Evolutionary conservation across 1,140 invertebrate genomes (phyloP).

Genomic region (Rhopalosiphum padi): DNA sequence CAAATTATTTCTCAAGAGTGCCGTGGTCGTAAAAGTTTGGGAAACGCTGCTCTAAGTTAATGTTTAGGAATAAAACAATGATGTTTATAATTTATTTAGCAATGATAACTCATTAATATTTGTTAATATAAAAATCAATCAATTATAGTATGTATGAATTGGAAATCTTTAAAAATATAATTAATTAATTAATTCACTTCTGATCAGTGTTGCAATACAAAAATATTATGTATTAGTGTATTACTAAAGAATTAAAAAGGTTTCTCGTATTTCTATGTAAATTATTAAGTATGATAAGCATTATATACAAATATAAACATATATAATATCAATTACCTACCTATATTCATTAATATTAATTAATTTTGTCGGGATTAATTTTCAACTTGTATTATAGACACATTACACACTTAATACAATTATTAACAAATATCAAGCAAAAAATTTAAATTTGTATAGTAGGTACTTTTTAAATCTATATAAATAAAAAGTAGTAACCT

Average conservation of each 20-base stretch:
- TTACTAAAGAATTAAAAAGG: neutral
- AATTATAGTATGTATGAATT: neutral
- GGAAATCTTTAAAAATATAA: neutral
- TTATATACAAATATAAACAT: neutral
- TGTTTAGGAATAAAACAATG: neutral
- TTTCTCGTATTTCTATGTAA: neutral
- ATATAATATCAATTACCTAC: neutral
- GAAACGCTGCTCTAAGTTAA: neutral
- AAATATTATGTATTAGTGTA: neutral
- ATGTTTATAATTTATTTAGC: neutral
- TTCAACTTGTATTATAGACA: neutral
- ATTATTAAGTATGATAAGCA: neutral
- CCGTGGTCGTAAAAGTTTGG: no score
- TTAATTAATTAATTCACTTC: neutral
- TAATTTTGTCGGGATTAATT: neutral
- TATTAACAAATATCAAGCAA: neutral
- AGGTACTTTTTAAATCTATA: neutral
- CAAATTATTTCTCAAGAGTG: no score
- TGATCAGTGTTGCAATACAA: neutral
- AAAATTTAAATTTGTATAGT: neutral
- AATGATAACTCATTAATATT: no score
- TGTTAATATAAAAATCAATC: no score
- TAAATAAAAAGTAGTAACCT: neutral
- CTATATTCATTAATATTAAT: neutral
- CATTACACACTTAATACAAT: neutral